Conservation (phyloP, 1,140 invertebrate genomes). For the Pteromalus puparum region DNA sequence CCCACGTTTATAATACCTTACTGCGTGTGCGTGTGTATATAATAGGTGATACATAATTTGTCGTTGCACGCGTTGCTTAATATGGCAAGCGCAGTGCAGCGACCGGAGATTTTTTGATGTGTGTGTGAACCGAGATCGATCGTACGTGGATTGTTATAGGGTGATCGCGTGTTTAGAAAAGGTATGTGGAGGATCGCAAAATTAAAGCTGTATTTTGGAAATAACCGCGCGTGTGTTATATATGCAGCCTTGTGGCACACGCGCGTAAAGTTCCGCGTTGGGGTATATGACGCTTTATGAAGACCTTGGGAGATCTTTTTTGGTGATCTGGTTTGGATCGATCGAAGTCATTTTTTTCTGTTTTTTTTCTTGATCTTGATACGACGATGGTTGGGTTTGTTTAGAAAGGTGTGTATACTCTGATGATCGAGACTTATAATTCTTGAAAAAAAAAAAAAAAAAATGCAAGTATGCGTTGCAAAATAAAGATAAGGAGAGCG, state of each 20-base stretch:
- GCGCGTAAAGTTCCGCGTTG: not conserved
- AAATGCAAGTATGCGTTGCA: too few relatives aligned
- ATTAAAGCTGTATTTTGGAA: not conserved
- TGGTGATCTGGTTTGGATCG: not conserved
- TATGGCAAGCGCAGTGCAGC: slow-evolving; percentile 21
- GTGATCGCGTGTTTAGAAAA: not conserved
- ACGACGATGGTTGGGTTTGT: too few relatives aligned
- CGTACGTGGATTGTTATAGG: not conserved
- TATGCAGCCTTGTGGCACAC: not conserved
- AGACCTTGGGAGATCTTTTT: slow-evolving; percentile 31
- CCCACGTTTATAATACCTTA: not conserved
- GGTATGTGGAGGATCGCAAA: too few relatives aligned
- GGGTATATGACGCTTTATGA: not conserved
- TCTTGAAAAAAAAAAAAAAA: too few relatives aligned
- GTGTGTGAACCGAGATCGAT: not conserved
- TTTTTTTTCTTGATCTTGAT: not conserved
- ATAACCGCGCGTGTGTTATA: not conserved
- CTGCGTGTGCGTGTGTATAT: slow-evolving; percentile 18
- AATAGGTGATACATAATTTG: slow-evolving; percentile 42
- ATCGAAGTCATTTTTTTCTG: not conserved
- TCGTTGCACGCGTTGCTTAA: slow-evolving; percentile 33
- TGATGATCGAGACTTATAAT: too few relatives aligned
- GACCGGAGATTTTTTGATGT: not conserved
- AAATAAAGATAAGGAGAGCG: not conserved
- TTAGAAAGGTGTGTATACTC: too few relatives aligned